Evolutionary conservation across 2,888 invertebrate genomes (phyloP), one percentile per base, ranked within the genome.

Genomic region (Pseudococcus longispinus): DNA sequence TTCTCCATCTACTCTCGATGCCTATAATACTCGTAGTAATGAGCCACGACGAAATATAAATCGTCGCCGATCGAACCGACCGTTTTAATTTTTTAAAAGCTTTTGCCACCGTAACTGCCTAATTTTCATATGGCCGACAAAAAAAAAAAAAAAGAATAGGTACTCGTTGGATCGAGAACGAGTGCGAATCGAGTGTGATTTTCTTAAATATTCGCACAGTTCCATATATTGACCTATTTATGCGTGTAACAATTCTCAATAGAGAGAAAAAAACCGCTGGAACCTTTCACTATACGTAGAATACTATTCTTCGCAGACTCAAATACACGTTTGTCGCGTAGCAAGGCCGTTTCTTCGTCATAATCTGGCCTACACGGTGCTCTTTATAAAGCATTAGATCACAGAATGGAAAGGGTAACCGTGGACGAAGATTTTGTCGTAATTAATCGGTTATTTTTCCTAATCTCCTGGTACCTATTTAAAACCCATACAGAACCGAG

Each of bases 291-390:
- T 23, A 60, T 13, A 8, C 3, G 37, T n/a, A n/a, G n/a, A n/a
- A 60, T 70, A 9, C 29, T 70, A 70, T 29, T 29, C 29, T 29
- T 29, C 15, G 70, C 18, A 20, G 60, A 60, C 23, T n/a, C 8
- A 65, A 2, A 26, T 3, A 65, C 65, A 70, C 70, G 70, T 70
- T 70, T 70, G 20, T 20, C 26, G 15, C 65, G 6, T 29, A 29
- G 70, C 70, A 70, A 70, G 70, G 70, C 70, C 70, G 29, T 70
- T 70, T 70, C 18, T 26, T 70, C 70, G 70, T 70, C 70, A 70
- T 70, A 70, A 70, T 70, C 70, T 70, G 29, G 70, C 70, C 70
- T 70, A 70, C 60, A 60, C 60, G 60, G 60, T 60, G 60, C 60
- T 60, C 60, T 60, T 60, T 60, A 60, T 60, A 60, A 51, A 46